Base-by-base conservation (phyloP, 2,113 vertebrate species). In the Cynoglossus semilaevis region DNA sequence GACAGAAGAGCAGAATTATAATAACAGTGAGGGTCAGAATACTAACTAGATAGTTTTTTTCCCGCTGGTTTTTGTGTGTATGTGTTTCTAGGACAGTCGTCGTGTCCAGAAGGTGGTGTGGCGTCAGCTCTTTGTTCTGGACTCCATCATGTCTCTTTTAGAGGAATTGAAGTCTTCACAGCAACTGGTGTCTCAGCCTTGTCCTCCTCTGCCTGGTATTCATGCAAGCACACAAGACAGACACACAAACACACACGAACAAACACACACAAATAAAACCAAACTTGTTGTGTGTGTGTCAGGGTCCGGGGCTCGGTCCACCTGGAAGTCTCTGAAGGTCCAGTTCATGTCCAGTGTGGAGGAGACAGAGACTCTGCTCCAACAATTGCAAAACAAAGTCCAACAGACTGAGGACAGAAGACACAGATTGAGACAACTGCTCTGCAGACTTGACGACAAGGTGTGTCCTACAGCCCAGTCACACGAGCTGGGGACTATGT, bases 241-340 rank as follows among this genome's bases (percentile, higher is more conserved):
- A 52, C 12, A 43, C 45, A 59, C 56, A 19, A 7, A 19, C 9
- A 44, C 13, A 37, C 6, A 17, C 9, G 35, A 36, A 5, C 5
- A 5, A 36, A 5, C 15, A 46, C 22, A 47, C 15, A 41, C 35
- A 16, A n/a, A n/a, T n/a, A n/a, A n/a, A n/a, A n/a, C n/a, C 22
- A 29, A 29, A 29, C 22, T 29, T 29, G 3, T 4, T 47, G 16
- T 51, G 15, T 67, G 22, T 63, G 43, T 65, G 13, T 76, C 54
- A 80, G 79, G 71, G 17, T 74, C 62, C 5, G 72, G 76, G 12
- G 80, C 82, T 17, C 79, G 70, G 7, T n/a, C 48, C 47, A 58
- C 72, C 18, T 89, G 88, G 88, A 91, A 90, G 67, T 66, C 65
- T 19, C 79, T 91, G 48, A 91, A 91, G 76, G 58, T n/a, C 9